Evolutionary conservation across 2,888 invertebrate species (phyloP), one percentile per base, ranked within the genome.

Genomic region (Cantharis flavilabris): DNA sequence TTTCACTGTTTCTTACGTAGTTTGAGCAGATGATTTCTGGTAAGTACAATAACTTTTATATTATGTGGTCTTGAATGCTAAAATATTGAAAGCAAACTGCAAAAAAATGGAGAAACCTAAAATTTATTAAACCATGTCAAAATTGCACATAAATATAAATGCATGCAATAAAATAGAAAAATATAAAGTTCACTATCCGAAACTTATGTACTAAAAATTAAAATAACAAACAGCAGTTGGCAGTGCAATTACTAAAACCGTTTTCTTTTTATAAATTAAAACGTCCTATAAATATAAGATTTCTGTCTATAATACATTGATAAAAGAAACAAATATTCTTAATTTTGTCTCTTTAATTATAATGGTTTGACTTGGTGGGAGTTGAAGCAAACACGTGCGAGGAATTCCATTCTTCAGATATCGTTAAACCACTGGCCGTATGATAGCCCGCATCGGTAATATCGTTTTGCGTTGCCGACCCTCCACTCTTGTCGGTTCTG

Each of bases 341-440:
- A 0, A 4, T 13, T 49, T n/a, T 7, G 5, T n/a, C 11, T 49
- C n/a, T 49, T 49, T n/a, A 49, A n/a, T 23, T 23, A 23, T 65
- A 65, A 5, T 65, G 65, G 9, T 65, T 65, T 9, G 23, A 83
- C 80, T 86, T 87, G 14, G 85, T 86, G 14, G 88, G 88, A 9
- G 88, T 88, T 0, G 88, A 88, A 1, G 87, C 86, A 78, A 86
- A 86, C 64, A 88, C 82, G 73, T 85, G 82, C 0, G 82, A 79
- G 65, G 74, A 77, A 74, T 78, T 81, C 80, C 84, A 83, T 16
- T 84, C 83, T 26, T 83, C 82, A 71, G 82, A 82, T 11, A 82
- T 79, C 10, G 81, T 81, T 11, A 80, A 80, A 69, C 80, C 80
- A 64, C 76, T 80, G n/a, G 83, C 85, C 9, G 87, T 87, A 28